Evolutionary conservation across 37 sponge, comb jelly and placozoan genomes (phyloP), one percentile per base, ranked within the genome.

Genomic region (Tethya wilhelma): DNA sequence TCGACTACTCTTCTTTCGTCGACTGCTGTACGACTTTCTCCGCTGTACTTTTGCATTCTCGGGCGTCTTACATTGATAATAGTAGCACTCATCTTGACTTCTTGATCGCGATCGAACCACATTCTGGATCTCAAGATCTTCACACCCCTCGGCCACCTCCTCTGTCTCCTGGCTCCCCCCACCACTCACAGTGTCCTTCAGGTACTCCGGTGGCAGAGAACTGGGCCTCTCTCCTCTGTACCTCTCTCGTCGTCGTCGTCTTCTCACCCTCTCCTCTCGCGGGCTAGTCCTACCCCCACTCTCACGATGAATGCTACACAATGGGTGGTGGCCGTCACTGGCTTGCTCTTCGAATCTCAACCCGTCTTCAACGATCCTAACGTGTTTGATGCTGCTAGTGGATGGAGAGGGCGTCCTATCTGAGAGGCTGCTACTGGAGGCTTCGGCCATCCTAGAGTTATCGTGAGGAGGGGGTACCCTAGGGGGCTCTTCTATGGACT

Each of bases 61-160:
- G 53, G 59, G 59, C 40, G 8, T 44, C 3, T 20, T 8, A 8
- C 43, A 69, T 39, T 44, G 3, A 26, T 69, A 25, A 8, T 37
- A 38, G 43, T 39, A 69, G 7, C 43, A 40, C 25, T 69, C 69
- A 2, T 69, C 69, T 23, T 69, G 31, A 44, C 69, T 69, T 41
- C 22, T 41, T 19, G 66, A 65, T 7, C 66, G 2, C 66, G 4
- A 34, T 3, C 66, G 17, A 23, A 5, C 66, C 66, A 17, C 29
- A 8, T 29, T 20, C 41, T 69, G 11, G 2, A 2, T 69, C 44
- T 2, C 25, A 19, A 40, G 44, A 39, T 4, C 66, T 64, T 29
- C 66, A n/a, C n/a, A n/a, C n/a, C n/a, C n/a, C n/a, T n/a, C n/a
- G n/a, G n/a, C n/a, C 14, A 49, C 14, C 14, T 49, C 14, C 53